A percentile compares a stretch with the other conserved stretches of the same genome.
Evolutionary conservation across 2,113 vertebrate species (phyloP).

Genomic region (Rhea pennata): DNA sequence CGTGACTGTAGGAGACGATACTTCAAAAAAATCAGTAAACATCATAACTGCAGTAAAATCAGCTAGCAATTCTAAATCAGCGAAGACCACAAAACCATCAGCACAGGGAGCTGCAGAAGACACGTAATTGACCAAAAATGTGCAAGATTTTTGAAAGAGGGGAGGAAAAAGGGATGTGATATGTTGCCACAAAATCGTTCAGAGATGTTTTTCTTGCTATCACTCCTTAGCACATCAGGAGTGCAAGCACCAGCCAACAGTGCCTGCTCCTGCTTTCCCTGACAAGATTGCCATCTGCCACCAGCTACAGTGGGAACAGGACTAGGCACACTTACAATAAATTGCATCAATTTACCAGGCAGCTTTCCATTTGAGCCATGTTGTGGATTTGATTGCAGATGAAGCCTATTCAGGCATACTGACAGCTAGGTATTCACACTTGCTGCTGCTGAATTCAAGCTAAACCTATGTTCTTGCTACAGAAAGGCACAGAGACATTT

Average conservation of each 20-base stretch:
- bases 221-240: not conserved
- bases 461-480: not conserved
- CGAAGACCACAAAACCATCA: not conserved
- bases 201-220: not conserved
- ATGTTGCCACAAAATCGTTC: not conserved
- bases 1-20: not conserved
- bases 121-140: not conserved
- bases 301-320: rapidly evolving
- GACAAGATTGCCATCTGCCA: not conserved
- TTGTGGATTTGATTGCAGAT: conserved; percentile 33
- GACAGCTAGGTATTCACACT: not conserved
- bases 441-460: rapidly evolving
- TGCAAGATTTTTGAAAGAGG: not conserved
- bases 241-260: not conserved
- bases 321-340: not conserved
- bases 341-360: not conserved
- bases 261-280: not conserved
- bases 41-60: not conserved
- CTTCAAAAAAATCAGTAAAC: not conserved
- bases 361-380: conserved; percentile 24
- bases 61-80: not conserved
- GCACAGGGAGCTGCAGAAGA: not conserved
- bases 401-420: not conserved
- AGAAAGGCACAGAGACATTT: not conserved
- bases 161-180: no score